Evolutionary conservation across 2,113 vertebrate genomes (phyloP), one percentile per base, ranked within the genome.

Genomic region (Mustelus asterias): DNA sequence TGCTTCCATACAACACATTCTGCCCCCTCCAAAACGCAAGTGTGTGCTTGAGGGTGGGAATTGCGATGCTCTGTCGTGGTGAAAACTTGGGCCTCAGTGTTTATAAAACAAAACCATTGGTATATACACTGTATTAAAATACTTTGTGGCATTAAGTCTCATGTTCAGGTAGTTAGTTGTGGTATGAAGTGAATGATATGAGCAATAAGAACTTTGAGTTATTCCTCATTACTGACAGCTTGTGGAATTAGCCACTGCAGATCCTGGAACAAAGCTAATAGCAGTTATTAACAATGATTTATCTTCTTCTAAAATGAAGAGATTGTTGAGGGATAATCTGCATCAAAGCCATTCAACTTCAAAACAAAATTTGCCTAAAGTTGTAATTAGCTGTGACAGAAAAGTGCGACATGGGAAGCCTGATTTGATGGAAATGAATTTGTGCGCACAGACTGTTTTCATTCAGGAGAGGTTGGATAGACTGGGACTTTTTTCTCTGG

Each of bases 201-300:
- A 65, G 63, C 89, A 65, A 90, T 58, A 90, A 93, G 18, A 93
- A 60, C 58, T n/a, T 58, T 60, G 58, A 37, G 33, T 65, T 65
- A 93, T 22, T 65, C 60, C 60, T 93, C 60, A 65, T 67, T 65
- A 93, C n/a, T 93, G 89, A 67, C 16, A 65, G 29, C 60, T 37
- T 65, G 26, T 90, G 54, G 63, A 65, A 93, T 93, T 65, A 24
- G n/a, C 20, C n/a, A 20, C 33, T 67, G 33, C 60, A 93, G 33
- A 67, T 63, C n/a, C 60, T 93, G 89, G 18, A 67, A 65, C n/a
- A 20, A 83, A n/a, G 13, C 14, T 37, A 92, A 65, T 67, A 22
- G 60, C 14, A 93, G 60, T 93, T 93, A 93, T 65, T 37, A 65
- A 6, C 89, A 65, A 93, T 29, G 13, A 93, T 93, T 93, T 93